Conservation (phyloP, 2,113 vertebrate species). For the Crotalus tigris region DNA sequence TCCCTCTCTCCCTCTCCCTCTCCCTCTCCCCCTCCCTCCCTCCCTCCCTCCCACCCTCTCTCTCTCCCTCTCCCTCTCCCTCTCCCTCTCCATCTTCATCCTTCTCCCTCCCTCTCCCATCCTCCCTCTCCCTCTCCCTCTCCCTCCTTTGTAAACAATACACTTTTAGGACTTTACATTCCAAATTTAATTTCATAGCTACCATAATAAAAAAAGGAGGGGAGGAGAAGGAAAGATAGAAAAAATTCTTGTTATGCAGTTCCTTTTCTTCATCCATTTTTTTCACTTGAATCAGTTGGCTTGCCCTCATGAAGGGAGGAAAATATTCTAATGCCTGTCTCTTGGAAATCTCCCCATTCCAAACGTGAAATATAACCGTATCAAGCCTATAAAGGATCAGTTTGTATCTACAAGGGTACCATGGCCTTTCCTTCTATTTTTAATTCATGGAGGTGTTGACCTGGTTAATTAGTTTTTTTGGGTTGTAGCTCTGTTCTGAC, state of each 20-base stretch:
- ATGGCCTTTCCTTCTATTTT: slow-evolving; percentile 48
- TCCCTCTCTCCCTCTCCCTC: no score
- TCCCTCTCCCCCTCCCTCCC: no score
- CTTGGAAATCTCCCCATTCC: neutral
- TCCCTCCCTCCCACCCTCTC: no score
- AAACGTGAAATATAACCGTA: neutral
- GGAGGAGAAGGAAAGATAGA: neutral
- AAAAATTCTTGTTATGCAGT: neutral
- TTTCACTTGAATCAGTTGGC: neutral
- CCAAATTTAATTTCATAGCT: slow-evolving; percentile 32
- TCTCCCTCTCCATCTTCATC: no score
- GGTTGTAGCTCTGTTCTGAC: slow-evolving; percentile 40
- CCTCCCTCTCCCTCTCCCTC: no score
- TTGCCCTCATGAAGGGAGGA: neutral
- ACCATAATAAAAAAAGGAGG: neutral
- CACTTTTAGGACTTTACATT: slow-evolving; percentile 20
- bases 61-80: no score
- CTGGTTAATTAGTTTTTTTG: slow-evolving; percentile 60
- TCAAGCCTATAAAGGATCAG: slow-evolving; percentile 1
- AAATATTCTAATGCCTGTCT: neutral
- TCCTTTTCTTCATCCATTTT: neutral
- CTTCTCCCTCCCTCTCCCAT: no score
- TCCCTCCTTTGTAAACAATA: neutral
- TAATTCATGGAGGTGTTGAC: slow-evolving; percentile 61
- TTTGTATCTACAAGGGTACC: slow-evolving; percentile 27